phyloP scores from a whole-genome alignment of 2,797 vertebrate genomes.

The Neostethus bicornis region DNA sequence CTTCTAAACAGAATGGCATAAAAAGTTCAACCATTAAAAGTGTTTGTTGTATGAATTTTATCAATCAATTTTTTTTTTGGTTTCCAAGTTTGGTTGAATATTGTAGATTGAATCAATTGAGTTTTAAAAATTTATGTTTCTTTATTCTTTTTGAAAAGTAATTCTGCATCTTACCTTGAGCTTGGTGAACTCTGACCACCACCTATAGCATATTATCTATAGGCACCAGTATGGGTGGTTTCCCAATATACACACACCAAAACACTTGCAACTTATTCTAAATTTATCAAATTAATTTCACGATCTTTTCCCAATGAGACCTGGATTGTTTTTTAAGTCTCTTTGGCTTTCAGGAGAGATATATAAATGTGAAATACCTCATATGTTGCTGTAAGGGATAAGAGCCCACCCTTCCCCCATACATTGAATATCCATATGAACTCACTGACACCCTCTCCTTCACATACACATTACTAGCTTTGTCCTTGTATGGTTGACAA shows the following conservation, averaged over 20 bases:
- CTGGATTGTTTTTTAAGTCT: slow-evolving; percentile 3
- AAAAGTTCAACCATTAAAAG: background rate
- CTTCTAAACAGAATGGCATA: background rate
- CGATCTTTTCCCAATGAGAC: slow-evolving; percentile 8
- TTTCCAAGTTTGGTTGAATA: no score
- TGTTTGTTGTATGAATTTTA: background rate
- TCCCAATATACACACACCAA: slow-evolving; percentile 9
- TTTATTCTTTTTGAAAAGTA: slow-evolving; percentile 21
- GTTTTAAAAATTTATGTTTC: background rate
- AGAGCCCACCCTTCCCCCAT: slow-evolving; percentile 60
- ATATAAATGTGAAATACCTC: slow-evolving; percentile 34
- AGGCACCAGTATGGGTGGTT: slow-evolving; percentile 8
- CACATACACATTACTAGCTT: slow-evolving; percentile 23
- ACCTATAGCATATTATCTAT: slow-evolving; percentile 15
- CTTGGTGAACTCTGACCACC: slow-evolving; percentile 51
- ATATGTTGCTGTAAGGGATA: slow-evolving; percentile 23
- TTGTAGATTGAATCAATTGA: background rate
- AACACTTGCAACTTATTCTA: slow-evolving; percentile 10
- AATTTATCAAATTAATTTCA: background rate
- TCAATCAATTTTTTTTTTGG: background rate
- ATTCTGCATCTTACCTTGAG: slow-evolving; percentile 2
- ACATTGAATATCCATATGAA: slow-evolving; percentile 66
- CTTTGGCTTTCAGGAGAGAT: slow-evolving; percentile 35
- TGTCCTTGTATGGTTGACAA: slow-evolving; percentile 42
- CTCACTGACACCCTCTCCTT: slow-evolving; percentile 42